A percentile compares a stretch with the other conserved stretches of the same genome.
phyloP scores from a whole-genome alignment of 1,140 invertebrate species.

The Ceratosolen fusciceps region DNA sequence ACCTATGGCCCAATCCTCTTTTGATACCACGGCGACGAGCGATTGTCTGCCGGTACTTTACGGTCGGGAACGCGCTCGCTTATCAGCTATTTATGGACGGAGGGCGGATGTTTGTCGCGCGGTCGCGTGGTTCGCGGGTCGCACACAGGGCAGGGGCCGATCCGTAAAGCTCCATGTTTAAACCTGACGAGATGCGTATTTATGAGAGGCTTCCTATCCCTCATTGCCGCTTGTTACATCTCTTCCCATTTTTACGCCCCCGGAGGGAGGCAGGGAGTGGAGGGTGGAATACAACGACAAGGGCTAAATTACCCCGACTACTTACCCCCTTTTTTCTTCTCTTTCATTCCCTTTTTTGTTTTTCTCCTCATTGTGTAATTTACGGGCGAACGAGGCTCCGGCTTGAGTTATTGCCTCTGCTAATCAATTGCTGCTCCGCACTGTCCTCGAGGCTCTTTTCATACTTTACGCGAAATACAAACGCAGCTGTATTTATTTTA shows the following conservation, averaged over 20 bases:
- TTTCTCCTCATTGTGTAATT: not conserved
- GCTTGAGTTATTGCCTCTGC: not conserved
- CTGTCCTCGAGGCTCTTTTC: no score
- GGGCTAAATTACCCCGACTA: not conserved
- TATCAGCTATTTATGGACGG: conserved; percentile 42
- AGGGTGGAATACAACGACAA: not conserved
- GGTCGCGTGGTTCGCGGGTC: no score
- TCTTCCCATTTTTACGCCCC: no score
- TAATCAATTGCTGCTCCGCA: not conserved
- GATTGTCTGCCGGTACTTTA: not conserved
- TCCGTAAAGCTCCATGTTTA: not conserved
- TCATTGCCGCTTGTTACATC: not conserved
- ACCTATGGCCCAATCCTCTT: not conserved
- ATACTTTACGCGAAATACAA: no score
- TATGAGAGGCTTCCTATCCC: not conserved
- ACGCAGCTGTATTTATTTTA: no score
- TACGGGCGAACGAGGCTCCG: not conserved
- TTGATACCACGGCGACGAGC: not conserved
- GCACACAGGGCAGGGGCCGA: not conserved
- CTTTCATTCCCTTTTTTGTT: no score
- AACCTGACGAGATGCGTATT: not conserved
- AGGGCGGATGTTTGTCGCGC: not conserved
- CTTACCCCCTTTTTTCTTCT: no score
- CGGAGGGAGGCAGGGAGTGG: no score
- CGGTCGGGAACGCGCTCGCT: not conserved